phyloP scores from a whole-genome alignment of 1,140 invertebrate species.

The Phocides pigmalion region DNA sequence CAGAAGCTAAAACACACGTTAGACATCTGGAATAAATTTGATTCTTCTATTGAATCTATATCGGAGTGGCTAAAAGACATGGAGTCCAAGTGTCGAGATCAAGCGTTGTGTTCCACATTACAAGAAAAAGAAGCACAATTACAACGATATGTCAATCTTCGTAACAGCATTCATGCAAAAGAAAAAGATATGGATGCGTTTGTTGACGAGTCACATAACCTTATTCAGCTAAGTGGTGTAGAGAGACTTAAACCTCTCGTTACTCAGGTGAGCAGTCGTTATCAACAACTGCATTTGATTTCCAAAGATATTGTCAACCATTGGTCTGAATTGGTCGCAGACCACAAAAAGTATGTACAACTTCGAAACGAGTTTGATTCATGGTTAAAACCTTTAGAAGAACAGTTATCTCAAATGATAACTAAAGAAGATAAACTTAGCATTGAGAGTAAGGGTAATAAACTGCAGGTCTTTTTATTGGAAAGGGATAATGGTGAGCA shows the following conservation, averaged over 20 bases:
- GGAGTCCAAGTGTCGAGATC: conserved; percentile 93
- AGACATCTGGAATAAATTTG: conserved; percentile 95
- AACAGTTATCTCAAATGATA: conserved; percentile 87
- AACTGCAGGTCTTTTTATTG: conserved; percentile 90
- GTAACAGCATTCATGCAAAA: conserved; percentile 89
- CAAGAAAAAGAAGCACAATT: conserved; percentile 92
- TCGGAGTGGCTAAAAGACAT: conserved; percentile 93
- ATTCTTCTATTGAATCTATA: conserved; percentile 90
- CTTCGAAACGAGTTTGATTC: conserved; percentile 89
- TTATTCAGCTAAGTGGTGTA: conserved; percentile 93
- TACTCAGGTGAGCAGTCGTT: conserved; percentile 94
- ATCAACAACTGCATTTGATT: conserved; percentile 91
- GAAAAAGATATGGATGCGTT: conserved; percentile 94
- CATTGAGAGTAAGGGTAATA: conserved; percentile 82
- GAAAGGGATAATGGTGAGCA: conserved; percentile 93
- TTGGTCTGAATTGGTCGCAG: conserved; percentile 93
- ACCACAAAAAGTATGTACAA: conserved; percentile 92
- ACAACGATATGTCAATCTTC: conserved; percentile 88
- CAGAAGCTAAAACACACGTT: conserved; percentile 89
- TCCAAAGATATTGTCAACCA: conserved; percentile 95
- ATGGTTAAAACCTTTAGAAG: conserved; percentile 91
- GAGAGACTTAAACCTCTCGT: conserved; percentile 94
- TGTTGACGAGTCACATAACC: conserved; percentile 93
- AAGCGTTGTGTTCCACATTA: conserved; percentile 91
- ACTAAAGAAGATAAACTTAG: conserved; percentile 86